Base-by-base conservation (phyloP, 2,113 vertebrate species). In the Hassar affinis region DNA sequence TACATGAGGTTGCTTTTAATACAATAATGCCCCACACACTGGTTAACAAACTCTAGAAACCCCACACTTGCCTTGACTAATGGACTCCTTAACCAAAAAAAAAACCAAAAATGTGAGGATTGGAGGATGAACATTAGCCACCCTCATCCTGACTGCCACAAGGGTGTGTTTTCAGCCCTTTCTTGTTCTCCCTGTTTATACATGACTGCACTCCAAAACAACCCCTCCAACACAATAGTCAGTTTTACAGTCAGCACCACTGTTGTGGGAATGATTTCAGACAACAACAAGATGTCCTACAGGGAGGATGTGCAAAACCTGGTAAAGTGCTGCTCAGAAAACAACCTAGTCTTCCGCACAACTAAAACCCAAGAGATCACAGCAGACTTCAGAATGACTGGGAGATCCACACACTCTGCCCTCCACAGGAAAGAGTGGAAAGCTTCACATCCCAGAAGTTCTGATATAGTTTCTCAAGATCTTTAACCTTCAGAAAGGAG, bases 1-100 rank as follows among this genome's bases (percentile, higher is more conserved):
- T 74, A n/a, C n/a, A n/a, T n/a, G n/a, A n/a, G n/a, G n/a, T n/a
- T 38, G n/a, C 56, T 20, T 75, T 85, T 17, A 81, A 81, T 54
- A 80, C 42, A 25, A 38, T 10, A 27, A 6, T 71, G 22, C 49
- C 35, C 25, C 30, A 81, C 25, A 81, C 18, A 72, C 80, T 59
- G 3, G 27, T 80, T 2, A n/a, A 47, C 27, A 80, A 80, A 7
- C 77, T 74, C 61, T 30, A 15, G 45, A 47, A 54, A 54, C 49
- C 20, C 51, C 33, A 27, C 80, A 72, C 22, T 74, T 9, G 52
- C 27, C 11, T 12, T 69, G 66, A 56, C 45, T 69, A 81, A 49
- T 51, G 30, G 8, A 69, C 38, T 69, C 5, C 10, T 45, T 25
- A 10, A 12, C 66, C n/a, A n/a, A n/a, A 0, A 11, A 45, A 18